Base-by-base conservation (phyloP, 1,140 invertebrate species). In the Leptopilina clavipes region DNA sequence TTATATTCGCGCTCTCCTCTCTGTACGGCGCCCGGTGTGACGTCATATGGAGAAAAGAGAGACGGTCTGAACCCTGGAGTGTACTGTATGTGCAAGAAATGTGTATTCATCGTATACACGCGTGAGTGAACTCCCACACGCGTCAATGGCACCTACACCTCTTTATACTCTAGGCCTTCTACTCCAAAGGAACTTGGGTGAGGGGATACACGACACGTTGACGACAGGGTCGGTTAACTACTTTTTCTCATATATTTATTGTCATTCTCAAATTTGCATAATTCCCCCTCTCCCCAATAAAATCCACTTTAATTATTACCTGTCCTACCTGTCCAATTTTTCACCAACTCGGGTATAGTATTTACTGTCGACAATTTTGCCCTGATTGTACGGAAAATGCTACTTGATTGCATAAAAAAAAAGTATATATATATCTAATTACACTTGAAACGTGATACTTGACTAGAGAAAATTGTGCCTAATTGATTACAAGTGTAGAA, bases 21-120 rank as follows among this genome's bases (percentile, higher is more conserved):
- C 77, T 81, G 82, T 83, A 77, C 79, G 82, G 82, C 83, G 82
- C 81, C 82, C 82, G 70, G 77, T 65, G 79, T 86, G 84, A 86
- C 84, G 83, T 86, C 84, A 86, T 25, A 74, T 54, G 76, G 76
- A 75, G 81, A 73, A 81, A 74, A 76, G 82, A 72, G 70, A 22
- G 54, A 45, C 14, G 18, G 31, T 14, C n/a, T n/a, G n/a, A n/a
- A n/a, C n/a, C n/a, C n/a, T n/a, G n/a, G n/a, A n/a, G 71, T 31
- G 70, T 7, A 73, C 22, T 37, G 65, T 52, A 31, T 31, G 5
- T 31, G 40, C 70, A 74, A 11, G 45, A 74, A 37, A 25, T 43
- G 40, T 65, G 71, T 31, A 74, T 71, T 25, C 73, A 44, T 43
- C 37, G n/a, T 5, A 52, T 65, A 37, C 76, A 59, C 72, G 22